Evolutionary conservation across 2,113 vertebrate genomes (phyloP).

Genomic region (Pandion haliaetus): DNA sequence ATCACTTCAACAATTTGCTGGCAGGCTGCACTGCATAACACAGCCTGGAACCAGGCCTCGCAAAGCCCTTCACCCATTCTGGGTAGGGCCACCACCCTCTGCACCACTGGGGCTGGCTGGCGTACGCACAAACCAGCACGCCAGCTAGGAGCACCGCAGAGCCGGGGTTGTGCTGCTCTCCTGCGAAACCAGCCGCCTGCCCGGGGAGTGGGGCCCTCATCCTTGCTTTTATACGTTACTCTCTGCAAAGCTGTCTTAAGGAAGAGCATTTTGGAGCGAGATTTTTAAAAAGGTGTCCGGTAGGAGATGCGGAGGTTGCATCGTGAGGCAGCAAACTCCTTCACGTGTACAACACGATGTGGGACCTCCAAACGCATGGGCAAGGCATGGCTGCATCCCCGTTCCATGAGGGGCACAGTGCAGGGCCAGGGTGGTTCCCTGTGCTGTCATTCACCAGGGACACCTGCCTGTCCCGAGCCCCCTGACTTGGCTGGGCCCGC

Average conservation of each 20-base stretch:
- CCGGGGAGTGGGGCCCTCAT: rapidly evolving
- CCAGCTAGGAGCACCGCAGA: rapidly evolving
- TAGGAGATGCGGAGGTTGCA: not conserved
- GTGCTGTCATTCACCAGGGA: not conserved
- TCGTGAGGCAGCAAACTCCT: rapidly evolving
- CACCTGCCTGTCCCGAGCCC: not conserved
- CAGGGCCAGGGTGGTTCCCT: not conserved
- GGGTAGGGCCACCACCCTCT: not conserved
- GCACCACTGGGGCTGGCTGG: rapidly evolving
- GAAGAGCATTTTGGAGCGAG: not conserved
- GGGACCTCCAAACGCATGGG: too few species aligned
- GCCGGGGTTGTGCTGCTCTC: not conserved
- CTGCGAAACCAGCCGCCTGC: not conserved
- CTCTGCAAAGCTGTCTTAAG: not conserved
- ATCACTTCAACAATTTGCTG: not conserved
- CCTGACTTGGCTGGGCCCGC: not conserved
- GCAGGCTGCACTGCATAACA: not conserved
- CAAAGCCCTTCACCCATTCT: rapidly evolving
- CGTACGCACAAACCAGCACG: rapidly evolving
- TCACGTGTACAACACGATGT: rapidly evolving
- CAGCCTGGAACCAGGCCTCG: not conserved
- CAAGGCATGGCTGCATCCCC: not conserved
- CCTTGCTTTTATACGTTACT: rapidly evolving
- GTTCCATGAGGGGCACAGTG: rapidly evolving
- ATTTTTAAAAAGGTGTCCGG: not conserved